Percentiles rank a stretch among this genome's conserved stretches.
Conservation (phyloP, 1,140 invertebrate genomes). For the Thaumetopoea pityocampa region DNA sequence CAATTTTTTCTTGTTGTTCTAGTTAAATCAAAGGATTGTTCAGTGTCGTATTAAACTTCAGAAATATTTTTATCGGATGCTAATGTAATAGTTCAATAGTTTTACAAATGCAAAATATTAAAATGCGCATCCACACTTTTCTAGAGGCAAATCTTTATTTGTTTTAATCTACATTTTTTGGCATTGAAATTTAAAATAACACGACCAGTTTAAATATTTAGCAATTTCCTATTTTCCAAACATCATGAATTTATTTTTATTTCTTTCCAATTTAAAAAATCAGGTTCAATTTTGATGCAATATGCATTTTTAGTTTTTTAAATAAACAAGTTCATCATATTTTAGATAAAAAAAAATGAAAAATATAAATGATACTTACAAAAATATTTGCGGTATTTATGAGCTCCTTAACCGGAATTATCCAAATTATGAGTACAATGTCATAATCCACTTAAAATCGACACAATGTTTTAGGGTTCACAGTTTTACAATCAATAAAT, state of each 20-base stretch:
- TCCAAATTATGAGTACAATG: conserved; percentile 67
- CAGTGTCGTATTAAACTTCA: conserved; percentile 1
- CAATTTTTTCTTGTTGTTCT: background rate
- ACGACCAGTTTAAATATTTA: too few relatives aligned
- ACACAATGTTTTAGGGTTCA: conserved; percentile 55
- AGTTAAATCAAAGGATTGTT: background rate
- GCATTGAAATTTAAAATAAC: too few relatives aligned
- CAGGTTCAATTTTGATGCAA: background rate
- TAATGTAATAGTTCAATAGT: conserved; percentile 1
- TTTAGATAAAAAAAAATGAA: conserved; percentile 7
- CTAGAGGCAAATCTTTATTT: conserved; percentile 3
- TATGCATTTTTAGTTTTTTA: conserved; percentile 6
- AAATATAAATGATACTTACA: conserved; percentile 52
- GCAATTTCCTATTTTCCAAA: too few relatives aligned
- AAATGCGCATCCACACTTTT: conserved; percentile 4
- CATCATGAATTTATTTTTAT: too few relatives aligned
- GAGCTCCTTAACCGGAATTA: conserved; percentile 68
- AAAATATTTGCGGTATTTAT: conserved; percentile 73
- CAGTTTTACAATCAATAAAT: conserved; percentile 47
- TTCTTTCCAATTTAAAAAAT: too few relatives aligned
- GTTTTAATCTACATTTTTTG: conserved; percentile 7
- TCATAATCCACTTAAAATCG: conserved; percentile 63
- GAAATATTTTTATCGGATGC: too few relatives aligned
- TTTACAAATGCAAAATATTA: background rate
- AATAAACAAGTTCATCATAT: too few relatives aligned